Conservation (phyloP, 1,140 invertebrate species). For the Battus philenor region DNA sequence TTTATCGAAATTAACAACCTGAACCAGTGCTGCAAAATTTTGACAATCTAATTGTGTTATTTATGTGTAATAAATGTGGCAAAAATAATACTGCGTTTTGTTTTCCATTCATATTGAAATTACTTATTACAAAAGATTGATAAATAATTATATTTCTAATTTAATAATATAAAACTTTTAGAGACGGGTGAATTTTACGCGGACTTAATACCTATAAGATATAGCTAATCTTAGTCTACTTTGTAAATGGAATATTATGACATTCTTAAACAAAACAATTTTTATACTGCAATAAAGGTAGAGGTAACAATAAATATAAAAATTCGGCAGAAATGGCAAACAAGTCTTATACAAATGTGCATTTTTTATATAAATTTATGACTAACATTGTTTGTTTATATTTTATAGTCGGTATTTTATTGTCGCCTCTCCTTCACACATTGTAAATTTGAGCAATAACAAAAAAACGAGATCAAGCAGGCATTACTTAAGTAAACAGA, state of each 20-base stretch:
- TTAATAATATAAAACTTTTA: constrained; percentile 76
- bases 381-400: neutral
- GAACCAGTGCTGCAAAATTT: too few species aligned
- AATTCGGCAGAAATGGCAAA: too few species aligned
- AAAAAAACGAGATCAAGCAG: constrained; percentile 14
- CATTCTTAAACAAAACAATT: constrained; percentile 22
- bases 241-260: constrained; percentile 72
- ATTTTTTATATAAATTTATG: neutral
- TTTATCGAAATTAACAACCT: too few species aligned
- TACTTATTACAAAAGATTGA: constrained; percentile 69
- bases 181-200: constrained; percentile 72
- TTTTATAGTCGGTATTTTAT: neutral
- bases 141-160: constrained; percentile 77
- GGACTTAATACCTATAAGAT: constrained; percentile 61
- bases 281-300: constrained; percentile 19
- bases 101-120: constrained; percentile 64
- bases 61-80: constrained; percentile 50
- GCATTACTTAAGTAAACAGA: constrained; percentile 6
- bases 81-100: constrained; percentile 40
- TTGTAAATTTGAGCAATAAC: constrained; percentile 8
- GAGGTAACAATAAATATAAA: constrained; percentile 19
- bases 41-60: too few species aligned
- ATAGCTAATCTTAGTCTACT: constrained; percentile 64
- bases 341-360: too few species aligned
- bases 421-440: constrained; percentile 9